These are phyloP conservation scores for Nansenia antarctica DNA, from an alignment of 2,113 vertebrate genomes.

Conservation along the genomic window DNA sequence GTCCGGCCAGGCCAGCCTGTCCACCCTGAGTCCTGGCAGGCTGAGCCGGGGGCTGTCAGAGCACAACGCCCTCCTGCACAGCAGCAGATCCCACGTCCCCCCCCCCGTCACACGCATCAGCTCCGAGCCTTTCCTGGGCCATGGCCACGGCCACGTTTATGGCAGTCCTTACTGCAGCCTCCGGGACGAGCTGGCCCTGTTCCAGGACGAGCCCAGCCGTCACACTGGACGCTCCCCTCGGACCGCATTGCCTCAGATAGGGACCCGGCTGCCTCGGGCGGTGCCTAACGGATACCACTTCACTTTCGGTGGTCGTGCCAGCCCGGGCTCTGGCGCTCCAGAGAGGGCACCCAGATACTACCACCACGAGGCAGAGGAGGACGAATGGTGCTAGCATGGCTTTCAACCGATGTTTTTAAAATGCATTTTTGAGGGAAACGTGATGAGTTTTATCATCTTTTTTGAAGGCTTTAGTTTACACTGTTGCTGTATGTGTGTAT, in stretches of 20 bases:
- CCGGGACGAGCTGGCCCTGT: constrained; percentile 84
- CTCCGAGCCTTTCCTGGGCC: constrained; percentile 89
- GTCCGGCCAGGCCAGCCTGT: constrained; percentile 65
- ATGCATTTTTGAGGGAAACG: constrained; percentile 65
- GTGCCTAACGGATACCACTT: constrained; percentile 91
- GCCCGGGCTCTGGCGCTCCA: constrained; percentile 65
- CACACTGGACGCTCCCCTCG: constrained; percentile 79
- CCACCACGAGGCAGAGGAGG: constrained; percentile 83
- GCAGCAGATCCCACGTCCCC: constrained; percentile 71
- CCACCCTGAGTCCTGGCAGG: constrained; percentile 81
- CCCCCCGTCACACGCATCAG: constrained; percentile 80
- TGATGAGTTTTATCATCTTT: constrained; percentile 96
- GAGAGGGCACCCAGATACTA: constrained; percentile 80
- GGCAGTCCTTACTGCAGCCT: constrained; percentile 62
- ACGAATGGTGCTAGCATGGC: constrained; percentile 93
- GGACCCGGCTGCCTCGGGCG: constrained; percentile 81
- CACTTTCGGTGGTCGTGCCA: constrained; percentile 77
- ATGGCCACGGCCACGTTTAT: constrained; percentile 54
- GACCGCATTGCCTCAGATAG: constrained; percentile 79
- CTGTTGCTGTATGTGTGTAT: constrained; percentile 54
- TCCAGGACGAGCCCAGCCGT: constrained; percentile 80
- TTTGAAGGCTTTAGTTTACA: constrained; percentile 64
- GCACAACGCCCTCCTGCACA: constrained; percentile 84
- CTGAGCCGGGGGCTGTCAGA: constrained; percentile 90
- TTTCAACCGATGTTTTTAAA: constrained; percentile 60